A percentile compares a stretch with the other conserved stretches of the same genome.
These are phyloP conservation scores for Styela clava DNA, from an alignment of 23 tunicate genomes.

Conservation along the genomic window DNA sequence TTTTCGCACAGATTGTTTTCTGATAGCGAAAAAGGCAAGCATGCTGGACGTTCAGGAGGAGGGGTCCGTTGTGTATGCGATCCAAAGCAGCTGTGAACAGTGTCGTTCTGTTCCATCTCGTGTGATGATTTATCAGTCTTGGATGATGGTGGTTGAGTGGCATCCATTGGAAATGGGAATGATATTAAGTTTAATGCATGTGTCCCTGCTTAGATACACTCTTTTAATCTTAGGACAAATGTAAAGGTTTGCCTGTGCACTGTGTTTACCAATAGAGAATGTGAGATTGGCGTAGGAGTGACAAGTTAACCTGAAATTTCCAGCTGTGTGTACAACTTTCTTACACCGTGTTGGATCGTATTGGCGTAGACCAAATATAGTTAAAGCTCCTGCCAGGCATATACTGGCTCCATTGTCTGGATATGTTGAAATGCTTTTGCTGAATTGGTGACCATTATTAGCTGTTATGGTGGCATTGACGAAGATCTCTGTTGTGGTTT, in stretches of 20 bases:
- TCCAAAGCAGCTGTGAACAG: background rate
- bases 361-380: too few relatives aligned
- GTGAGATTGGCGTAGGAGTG: background rate
- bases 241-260: background rate
- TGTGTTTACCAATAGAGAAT: background rate
- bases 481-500: background rate
- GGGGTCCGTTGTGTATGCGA: background rate
- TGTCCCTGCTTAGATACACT: background rate
- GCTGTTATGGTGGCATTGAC: background rate
- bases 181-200: background rate
- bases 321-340: too few relatives aligned
- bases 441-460: background rate
- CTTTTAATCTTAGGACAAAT: background rate
- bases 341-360: too few relatives aligned
- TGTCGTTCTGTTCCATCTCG: background rate
- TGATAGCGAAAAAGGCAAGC: background rate
- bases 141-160: background rate
- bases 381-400: background rate
- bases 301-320: background rate
- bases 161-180: background rate
- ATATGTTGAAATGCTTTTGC: background rate
- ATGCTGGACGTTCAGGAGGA: background rate
- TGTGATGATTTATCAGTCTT: background rate
- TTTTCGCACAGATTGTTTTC: background rate
- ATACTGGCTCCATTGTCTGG: background rate